Percentiles rank a stretch among this genome's conserved stretches.
Conservation (phyloP, 2,888 invertebrate species). For the Andrena fulva region DNA sequence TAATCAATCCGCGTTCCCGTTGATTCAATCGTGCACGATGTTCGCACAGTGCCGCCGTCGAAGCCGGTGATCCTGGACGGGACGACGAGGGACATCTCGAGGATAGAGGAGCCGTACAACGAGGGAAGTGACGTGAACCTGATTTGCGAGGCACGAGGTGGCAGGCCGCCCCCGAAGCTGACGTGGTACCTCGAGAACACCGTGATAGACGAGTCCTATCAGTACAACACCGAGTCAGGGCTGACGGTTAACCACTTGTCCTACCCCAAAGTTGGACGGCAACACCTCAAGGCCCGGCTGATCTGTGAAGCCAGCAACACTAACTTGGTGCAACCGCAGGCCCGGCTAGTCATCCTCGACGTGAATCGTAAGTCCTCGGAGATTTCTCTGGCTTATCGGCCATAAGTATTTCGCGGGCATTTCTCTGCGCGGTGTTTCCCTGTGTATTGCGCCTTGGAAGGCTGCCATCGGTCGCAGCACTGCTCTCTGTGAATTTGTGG, state of each 20-base stretch:
- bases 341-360: slow-evolving; percentile 92
- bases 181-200: slow-evolving; percentile 95
- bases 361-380: slow-evolving; percentile 91
- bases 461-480: slow-evolving; percentile 7
- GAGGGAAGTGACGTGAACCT: slow-evolving; percentile 93
- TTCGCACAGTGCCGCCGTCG: slow-evolving; percentile 91
- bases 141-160: slow-evolving; percentile 93
- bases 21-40: slow-evolving; percentile 57
- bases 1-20: slow-evolving; percentile 63
- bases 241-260: slow-evolving; percentile 92
- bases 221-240: slow-evolving; percentile 88
- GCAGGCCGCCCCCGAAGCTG: slow-evolving; percentile 92
- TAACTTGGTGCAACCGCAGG: slow-evolving; percentile 91
- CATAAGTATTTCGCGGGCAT: neutral
- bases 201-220: slow-evolving; percentile 93
- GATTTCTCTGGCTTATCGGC: neutral
- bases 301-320: slow-evolving; percentile 96
- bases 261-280: slow-evolving; percentile 92
- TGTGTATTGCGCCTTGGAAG: neutral
- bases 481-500: no score
- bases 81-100: slow-evolving; percentile 89
- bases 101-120: slow-evolving; percentile 92
- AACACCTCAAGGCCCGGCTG: slow-evolving; percentile 93
- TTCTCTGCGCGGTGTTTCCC: no score
- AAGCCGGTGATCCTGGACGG: slow-evolving; percentile 93